Evolutionary conservation across 1,140 invertebrate species (phyloP).

Genomic region (Diachasmimorpha longicaudata): DNA sequence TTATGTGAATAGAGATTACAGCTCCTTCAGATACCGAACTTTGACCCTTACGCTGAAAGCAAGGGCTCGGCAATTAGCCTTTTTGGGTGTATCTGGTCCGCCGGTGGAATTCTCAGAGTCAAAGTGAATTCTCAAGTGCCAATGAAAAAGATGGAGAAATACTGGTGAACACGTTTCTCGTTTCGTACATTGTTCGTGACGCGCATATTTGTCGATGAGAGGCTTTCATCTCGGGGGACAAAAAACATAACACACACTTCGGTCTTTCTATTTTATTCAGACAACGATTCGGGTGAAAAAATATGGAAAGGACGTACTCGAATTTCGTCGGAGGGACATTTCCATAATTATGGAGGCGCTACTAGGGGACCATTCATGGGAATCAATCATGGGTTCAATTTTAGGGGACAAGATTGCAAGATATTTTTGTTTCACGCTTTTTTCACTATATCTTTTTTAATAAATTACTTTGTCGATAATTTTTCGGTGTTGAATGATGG

Average conservation of each 20-base stretch:
- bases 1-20: conserved; percentile 12
- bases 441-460: no score
- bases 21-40: conserved; percentile 4
- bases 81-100: background rate
- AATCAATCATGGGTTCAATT: conserved; percentile 46
- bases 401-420: no score
- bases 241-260: background rate
- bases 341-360: conserved; percentile 45
- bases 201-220: conserved; percentile 13
- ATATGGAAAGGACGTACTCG: background rate
- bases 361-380: conserved; percentile 24
- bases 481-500: background rate
- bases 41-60: background rate
- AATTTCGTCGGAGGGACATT: conserved; percentile 29
- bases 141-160: background rate
- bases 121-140: background rate
- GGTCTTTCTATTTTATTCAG: background rate
- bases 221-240: background rate
- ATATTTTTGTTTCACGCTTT: no score
- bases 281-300: background rate
- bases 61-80: background rate
- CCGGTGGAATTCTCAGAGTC: background rate
- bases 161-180: background rate
- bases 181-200: conserved; percentile 12
- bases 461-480: conserved; percentile 30